Percentiles rank a stretch among this genome's conserved stretches.
Conservation (phyloP, 1,140 invertebrate species). For the Leptopilina clavipes region DNA sequence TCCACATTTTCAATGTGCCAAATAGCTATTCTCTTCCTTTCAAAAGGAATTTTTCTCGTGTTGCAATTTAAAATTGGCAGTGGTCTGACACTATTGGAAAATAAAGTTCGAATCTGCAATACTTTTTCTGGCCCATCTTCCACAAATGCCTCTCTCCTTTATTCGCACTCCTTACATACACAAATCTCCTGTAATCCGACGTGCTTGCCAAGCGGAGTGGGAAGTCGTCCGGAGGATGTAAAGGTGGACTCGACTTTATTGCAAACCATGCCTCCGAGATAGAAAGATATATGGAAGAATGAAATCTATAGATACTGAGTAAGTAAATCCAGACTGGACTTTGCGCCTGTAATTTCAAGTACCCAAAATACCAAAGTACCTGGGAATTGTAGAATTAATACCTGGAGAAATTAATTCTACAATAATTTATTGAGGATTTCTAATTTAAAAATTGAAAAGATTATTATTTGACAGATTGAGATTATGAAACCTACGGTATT, state of each 20-base stretch:
- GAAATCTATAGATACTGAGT: constrained; percentile 28
- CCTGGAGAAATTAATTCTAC: not conserved
- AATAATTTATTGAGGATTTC: too few species aligned
- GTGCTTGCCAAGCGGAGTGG: constrained; percentile 47
- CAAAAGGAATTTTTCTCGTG: constrained; percentile 9
- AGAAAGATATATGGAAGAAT: constrained; percentile 25
- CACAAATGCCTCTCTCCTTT: constrained; percentile 35
- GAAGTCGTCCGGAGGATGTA: constrained; percentile 43
- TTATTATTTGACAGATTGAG: too few species aligned
- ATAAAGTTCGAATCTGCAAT: constrained; percentile 44
- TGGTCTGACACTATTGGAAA: constrained; percentile 43
- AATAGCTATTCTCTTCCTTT: constrained; percentile 11
- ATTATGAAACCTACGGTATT: too few species aligned
- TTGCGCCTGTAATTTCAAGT: not conserved
- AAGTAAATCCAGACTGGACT: constrained; percentile 21
- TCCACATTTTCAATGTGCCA: not conserved
- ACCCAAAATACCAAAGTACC: not conserved
- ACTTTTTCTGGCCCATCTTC: constrained; percentile 39
- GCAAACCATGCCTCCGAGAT: constrained; percentile 35
- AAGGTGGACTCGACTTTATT: constrained; percentile 54
- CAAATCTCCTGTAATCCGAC: constrained; percentile 59
- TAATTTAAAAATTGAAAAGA: too few species aligned
- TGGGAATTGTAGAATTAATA: too few species aligned
- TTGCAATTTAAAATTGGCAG: constrained; percentile 45
- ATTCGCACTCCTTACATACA: constrained; percentile 49